Base-by-base conservation (phyloP, 2,113 vertebrate genomes). In the Ploceus nigricollis region DNA sequence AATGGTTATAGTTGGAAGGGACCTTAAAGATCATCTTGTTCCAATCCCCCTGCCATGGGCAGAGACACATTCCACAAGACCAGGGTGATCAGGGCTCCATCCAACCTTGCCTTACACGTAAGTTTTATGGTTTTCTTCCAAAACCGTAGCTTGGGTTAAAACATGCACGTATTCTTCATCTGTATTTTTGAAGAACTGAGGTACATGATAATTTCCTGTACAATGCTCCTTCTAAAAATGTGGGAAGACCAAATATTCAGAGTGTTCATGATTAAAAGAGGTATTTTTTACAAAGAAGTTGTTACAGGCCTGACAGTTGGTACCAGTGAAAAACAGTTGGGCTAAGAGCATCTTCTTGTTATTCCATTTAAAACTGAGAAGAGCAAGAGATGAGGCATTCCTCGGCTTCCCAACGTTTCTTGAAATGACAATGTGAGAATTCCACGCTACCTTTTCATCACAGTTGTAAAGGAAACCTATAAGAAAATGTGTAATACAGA, bases 391-490 rank as follows among this genome's bases (percentile, higher is more conserved):
- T 21, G 48, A 83, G 16, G 39, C 31, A 64, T 44, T 89, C 61
- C 71, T 47, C 1, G 0, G 44, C 24, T 42, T 68, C 57, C 44
- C 1, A 0, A 15, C 8, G 28, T 35, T 87, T 85, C 69, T 78
- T 27, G 3, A 31, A 76, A 31, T 2, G 10, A 61, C 58, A 71
- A 17, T 4, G 11, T 2, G 2, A 84, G 58, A 71, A 71, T 51
- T 71, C 39, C 66, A 85, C 27, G 25, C 42, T 82, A 98, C 53
- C 60, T 96, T 92, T 97, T 97, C 97, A 98, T 98, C 76, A 97
- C 93, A 63, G 96, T 93, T 87, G 95, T 97, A 86, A 98, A 97
- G 33, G 97, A 97, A 70, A 96, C 85, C 97, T 98, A 2, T 7
- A 93, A 75, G 61, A 77, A 75, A 88, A 54, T 7, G 4, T 86